Evolutionary conservation across 2,113 vertebrate species (phyloP).

Genomic region (Hemichromis elongatus): DNA sequence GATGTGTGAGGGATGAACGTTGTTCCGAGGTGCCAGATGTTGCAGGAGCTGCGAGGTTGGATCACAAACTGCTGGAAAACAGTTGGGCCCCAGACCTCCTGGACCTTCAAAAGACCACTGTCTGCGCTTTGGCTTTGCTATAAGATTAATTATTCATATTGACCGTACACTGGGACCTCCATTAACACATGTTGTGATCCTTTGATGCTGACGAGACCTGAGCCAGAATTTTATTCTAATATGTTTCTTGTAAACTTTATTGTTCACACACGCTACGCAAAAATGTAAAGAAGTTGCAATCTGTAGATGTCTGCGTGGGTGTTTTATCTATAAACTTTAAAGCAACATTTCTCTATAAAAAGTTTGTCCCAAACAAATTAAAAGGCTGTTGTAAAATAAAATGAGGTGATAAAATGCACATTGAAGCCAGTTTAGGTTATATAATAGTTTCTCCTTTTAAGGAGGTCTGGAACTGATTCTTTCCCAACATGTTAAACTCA

Average conservation of each 20-base stretch:
- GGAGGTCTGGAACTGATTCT: background rate
- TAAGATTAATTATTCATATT: background rate
- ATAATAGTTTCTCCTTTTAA: background rate
- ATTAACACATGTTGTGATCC: background rate
- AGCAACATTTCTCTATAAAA: background rate
- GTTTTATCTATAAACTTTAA: background rate
- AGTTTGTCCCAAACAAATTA: background rate
- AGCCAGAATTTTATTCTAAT: background rate
- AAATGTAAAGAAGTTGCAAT: background rate
- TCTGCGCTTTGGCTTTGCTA: background rate
- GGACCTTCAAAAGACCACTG: background rate
- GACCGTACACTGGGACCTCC: background rate
- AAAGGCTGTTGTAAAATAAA: background rate
- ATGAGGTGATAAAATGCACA: background rate
- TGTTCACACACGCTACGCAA: background rate
- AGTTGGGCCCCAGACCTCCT: fast-evolving
- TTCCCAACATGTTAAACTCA: background rate
- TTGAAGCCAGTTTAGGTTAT: background rate
- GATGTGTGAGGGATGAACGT: background rate
- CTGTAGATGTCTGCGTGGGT: background rate
- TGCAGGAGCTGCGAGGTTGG: background rate
- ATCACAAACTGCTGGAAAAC: background rate
- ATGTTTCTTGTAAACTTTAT: fast-evolving
- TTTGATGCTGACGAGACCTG: background rate
- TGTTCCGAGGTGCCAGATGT: background rate